Conservation (phyloP, 2,797 vertebrate species). For the Lophius americanus region DNA sequence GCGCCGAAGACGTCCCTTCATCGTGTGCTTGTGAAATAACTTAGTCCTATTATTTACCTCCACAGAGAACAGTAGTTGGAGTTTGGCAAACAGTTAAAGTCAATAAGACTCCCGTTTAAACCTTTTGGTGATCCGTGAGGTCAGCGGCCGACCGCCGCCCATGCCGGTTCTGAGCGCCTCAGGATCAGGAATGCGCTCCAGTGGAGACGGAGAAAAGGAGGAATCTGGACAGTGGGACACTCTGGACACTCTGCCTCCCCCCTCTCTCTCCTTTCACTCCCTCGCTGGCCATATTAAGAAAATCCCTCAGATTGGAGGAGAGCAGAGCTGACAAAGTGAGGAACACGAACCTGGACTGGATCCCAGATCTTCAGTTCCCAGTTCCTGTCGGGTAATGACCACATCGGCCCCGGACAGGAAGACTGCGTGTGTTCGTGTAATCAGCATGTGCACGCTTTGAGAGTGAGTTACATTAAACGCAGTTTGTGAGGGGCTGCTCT, state of each 20-base stretch:
- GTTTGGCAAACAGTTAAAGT: too few relatives aligned
- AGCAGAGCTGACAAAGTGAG: constrained; percentile 24
- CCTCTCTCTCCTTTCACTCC: constrained; percentile 28
- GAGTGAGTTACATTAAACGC: constrained; percentile 11
- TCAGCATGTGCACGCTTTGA: constrained; percentile 20
- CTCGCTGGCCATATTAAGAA: constrained; percentile 65
- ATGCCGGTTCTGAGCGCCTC: background rate
- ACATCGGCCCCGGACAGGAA: constrained; percentile 26
- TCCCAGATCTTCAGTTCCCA: constrained; percentile 65
- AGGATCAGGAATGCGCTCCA: too few relatives aligned
- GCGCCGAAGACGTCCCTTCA: too few relatives aligned
- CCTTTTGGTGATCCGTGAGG: background rate
- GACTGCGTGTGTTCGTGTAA: constrained; percentile 29
- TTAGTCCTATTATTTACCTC: too few relatives aligned
- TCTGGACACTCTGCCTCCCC: constrained; percentile 5
- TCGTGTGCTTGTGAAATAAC: too few relatives aligned
- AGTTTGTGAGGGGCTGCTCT: background rate
- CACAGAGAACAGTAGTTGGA: too few relatives aligned
- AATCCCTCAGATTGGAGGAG: constrained; percentile 47
- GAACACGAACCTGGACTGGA: constrained; percentile 36
- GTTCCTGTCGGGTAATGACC: constrained; percentile 64
- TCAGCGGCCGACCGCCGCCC: background rate
- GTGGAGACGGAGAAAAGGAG: constrained; percentile 3
- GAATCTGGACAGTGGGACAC: constrained; percentile 9
- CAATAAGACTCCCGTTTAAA: background rate